Evolutionary conservation across 2,888 invertebrate species (phyloP), one percentile per base, ranked within the genome.

Genomic region (Furcula furcula): DNA sequence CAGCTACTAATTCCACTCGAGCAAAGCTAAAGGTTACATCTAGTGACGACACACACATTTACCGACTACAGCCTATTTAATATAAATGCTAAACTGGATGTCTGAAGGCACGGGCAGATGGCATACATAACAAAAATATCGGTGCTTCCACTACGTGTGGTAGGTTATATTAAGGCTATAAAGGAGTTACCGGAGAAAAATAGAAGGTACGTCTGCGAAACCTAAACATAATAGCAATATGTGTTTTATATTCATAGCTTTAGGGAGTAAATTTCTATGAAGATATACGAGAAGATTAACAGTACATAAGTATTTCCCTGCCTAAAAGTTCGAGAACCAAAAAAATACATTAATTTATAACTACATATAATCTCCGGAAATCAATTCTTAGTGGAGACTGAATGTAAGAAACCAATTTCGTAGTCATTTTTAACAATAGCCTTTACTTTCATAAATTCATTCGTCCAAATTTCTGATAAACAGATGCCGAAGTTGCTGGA

Each of bases 251-350:
- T 20, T 20, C 9, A 4, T 4, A 20, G 9, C 9, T 4, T 20
- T 9, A 9, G 20, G n/a, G 9, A 9, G 9, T 5, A 20, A 2
- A 20, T 4, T 9, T 20, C 3, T 6, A 2, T 11, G 6, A 22
- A 22, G 22, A 2, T 22, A n/a, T n/a, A 5, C 11, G 1, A 7
- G 11, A 4, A 10, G 2, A 22, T 11, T 22, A n/a, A 4, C 7
- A 23, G 12, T 23, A 6, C 3, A 7, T 10, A 6, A 9, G 22
- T 4, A 23, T 23, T n/a, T 7, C 23, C 23, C 13, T 12, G 12
- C 23, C 37, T 39, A 12, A 28, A 15, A 38, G 27, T 30, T 33
- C 25, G 11, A 6, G 5, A 22, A 22, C 11, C 28, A 28, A 32
- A 32, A 21, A 35, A 27, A 15, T 2, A 11, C 22, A 22, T 9